Base-by-base conservation (phyloP, 2,113 vertebrate species). In the Takifugu bimaculatus region DNA sequence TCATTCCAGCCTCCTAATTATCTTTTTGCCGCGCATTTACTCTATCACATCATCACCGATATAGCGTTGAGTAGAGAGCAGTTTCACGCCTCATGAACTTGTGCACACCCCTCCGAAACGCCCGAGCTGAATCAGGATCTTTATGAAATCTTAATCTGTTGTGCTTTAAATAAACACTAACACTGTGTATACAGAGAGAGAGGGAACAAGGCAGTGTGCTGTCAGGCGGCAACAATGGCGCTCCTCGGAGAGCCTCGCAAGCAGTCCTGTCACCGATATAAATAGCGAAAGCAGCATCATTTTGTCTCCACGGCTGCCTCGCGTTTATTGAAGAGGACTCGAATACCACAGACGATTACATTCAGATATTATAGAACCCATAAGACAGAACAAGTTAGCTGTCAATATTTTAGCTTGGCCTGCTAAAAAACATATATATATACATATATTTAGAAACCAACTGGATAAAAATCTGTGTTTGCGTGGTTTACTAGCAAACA, bases 81-180 rank as follows among this genome's bases (percentile, higher is more conserved):
- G 79, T 72, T 85, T 78, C 65, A 79, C 75, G 72, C 61, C 70
- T 72, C 52, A 25, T 84, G 87, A 87, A 85, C 78, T 87, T 74
- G 57, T 74, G 79, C 52, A 70, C 58, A 60, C 70, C 81, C 74
- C 71, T 57, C 20, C 70, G 83, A 70, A 83, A 81, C 29, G 14
- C 49, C 65, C 62, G 6, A 57, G 59, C 63, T 49, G 63, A 78
- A 82, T 82, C 75, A 71, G 74, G 75, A 82, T 81, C 77, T 87
- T 92, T 90, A 93, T 91, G 87, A 94, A 93, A 94, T 77, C 89
- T 90, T 93, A 91, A 91, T 88, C 85, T 87, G 84, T 82, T 81
- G 81, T 79, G 81, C 89, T 93, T 93, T 92, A 93, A 94, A 92
- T 92, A 92, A 88, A 87, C 89, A 87, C 90, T 83, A 87, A 90